Base-by-base conservation (phyloP, 2,888 invertebrate genomes). In the Cephalotes varians region DNA sequence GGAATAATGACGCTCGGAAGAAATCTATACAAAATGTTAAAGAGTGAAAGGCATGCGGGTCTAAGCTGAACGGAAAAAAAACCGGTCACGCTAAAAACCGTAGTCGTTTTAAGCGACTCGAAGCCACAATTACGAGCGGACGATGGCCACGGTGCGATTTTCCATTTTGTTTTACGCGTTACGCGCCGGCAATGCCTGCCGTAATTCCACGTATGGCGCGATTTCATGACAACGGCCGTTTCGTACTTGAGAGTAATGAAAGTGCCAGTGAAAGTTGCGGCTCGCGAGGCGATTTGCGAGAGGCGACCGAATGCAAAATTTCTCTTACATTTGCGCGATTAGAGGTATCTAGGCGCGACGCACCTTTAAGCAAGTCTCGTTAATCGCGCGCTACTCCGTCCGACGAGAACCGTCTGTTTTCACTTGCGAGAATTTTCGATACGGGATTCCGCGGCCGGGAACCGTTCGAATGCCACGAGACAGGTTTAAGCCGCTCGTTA, bases 201-300 rank as follows among this genome's bases (percentile, higher is more conserved):
- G 37, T 85, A 81, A 54, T 82, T 82, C 67, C 82, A 67, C 74
- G 81, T 44, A 44, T 34, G 77, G 37, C 12, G 69, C 77, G 77
- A 79, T 69, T 58, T 47, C 77, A 56, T 79, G 77, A 69, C 84
- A 58, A 54, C 71, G 37, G 62, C 18, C 60, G 67, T 85, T 87
- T 84, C 84, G 84, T 47, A 47, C 85, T 76, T n/a, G 79, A 67
- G 69, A 77, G 76, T 83, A 81, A 88, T 85, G 88, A 88, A 88
- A 88, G 89, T 88, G 49, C 62, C 64, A 84, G 88, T 89, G 88
- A 88, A 88, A 88, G 88, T 88, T 79, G 76, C 67, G 82, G 82
- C 80, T 76, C 76, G 28, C 44, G 67, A 83, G 69, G 83, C 83
- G 84, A 88, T 84, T 88, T 84, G 56, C 83, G 77, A 71, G 84